A percentile compares a stretch with the other conserved stretches of the same genome.
phyloP scores from a whole-genome alignment of 2,888 invertebrate genomes.

The Petrophora chlorosata region DNA sequence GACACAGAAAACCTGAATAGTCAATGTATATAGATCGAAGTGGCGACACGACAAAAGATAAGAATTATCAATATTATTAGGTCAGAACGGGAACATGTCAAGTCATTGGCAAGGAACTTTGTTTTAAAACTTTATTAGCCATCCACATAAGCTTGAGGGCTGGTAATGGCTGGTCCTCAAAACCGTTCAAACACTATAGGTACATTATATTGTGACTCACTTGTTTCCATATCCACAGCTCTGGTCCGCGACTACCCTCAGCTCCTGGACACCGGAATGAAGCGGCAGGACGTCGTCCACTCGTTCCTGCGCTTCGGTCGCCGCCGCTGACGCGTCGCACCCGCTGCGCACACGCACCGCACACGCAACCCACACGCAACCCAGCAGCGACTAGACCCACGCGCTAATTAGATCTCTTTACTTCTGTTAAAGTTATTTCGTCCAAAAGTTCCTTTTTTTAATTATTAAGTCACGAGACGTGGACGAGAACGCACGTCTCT shows the following conservation, averaged over 20 bases:
- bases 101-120: too few relatives aligned
- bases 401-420: slow-evolving; percentile 10
- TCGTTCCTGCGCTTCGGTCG: slow-evolving; percentile 95
- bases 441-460: slow-evolving; percentile 63
- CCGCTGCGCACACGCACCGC: slow-evolving; percentile 40
- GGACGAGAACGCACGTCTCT: slow-evolving; percentile 19
- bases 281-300: slow-evolving; percentile 95
- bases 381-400: slow-evolving; percentile 38
- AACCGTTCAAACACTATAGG: too few relatives aligned
- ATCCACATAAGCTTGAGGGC: too few relatives aligned
- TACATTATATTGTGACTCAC: neutral
- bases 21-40: too few relatives aligned
- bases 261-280: slow-evolving; percentile 87
- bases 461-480: slow-evolving; percentile 26
- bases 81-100: too few relatives aligned
- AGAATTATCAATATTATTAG: too few relatives aligned
- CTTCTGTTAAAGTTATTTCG: slow-evolving; percentile 55
- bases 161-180: too few relatives aligned
- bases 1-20: too few relatives aligned
- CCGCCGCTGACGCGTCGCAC: slow-evolving; percentile 84
- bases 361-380: slow-evolving; percentile 31
- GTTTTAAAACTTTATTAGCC: too few relatives aligned
- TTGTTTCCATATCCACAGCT: slow-evolving; percentile 45
- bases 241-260: slow-evolving; percentile 80
- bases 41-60: too few relatives aligned